These are phyloP conservation scores for Panurus biarmicus DNA, from an alignment of 2,113 vertebrate species.

Conservation along the genomic window DNA sequence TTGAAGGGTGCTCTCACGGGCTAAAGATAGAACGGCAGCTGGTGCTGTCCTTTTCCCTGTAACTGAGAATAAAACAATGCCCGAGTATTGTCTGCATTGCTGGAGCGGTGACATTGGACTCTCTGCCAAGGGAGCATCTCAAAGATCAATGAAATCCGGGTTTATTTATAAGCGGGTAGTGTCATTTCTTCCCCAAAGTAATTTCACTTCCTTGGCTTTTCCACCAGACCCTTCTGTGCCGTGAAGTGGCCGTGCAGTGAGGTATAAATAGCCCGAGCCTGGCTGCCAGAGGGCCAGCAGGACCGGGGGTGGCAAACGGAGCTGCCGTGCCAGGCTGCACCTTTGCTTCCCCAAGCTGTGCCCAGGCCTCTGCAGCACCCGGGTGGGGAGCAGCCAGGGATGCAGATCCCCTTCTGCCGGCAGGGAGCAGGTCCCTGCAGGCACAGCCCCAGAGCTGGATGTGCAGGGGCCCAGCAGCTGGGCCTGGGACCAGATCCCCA, in stretches of 20 bases:
- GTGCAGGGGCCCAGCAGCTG: neutral
- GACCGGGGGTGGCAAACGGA: fast-evolving
- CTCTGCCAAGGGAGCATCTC: slow-evolving; percentile 42
- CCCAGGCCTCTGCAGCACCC: neutral
- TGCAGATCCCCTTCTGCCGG: neutral
- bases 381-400: neutral
- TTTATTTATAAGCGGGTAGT: slow-evolving; percentile 54
- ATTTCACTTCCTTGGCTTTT: slow-evolving; percentile 54
- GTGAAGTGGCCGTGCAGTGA: neutral
- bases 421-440: neutral
- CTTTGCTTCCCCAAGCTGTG: neutral
- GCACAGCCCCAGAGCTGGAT: fast-evolving
- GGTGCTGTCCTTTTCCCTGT: slow-evolving; percentile 72
- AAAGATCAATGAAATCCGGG: slow-evolving; percentile 49
- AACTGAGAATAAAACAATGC: slow-evolving; percentile 72
- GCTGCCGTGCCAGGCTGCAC: neutral
- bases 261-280: neutral
- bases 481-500: neutral
- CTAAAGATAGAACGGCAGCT: slow-evolving; percentile 78
- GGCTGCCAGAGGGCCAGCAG: neutral
- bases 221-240: neutral
- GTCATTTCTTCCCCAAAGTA: slow-evolving; percentile 60
- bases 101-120: slow-evolving; percentile 56
- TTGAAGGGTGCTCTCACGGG: slow-evolving; percentile 68
- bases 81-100: slow-evolving; percentile 70